Evolutionary conservation across 1,140 invertebrate species (phyloP).

Genomic region (Drosophila elegans): DNA sequence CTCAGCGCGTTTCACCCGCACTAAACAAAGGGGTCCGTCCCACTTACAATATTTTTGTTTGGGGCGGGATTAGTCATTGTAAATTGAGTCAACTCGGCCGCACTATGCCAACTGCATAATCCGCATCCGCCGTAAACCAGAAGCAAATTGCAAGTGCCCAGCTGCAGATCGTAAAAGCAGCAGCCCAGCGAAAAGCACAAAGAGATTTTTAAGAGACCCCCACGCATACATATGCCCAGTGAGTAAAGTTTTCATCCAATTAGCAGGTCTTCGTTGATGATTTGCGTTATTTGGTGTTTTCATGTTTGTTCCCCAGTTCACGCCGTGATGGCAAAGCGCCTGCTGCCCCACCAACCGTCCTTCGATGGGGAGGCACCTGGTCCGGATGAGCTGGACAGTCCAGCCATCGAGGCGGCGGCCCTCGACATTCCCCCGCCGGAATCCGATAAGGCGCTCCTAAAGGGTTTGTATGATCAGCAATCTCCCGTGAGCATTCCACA

Average conservation of each 20-base stretch:
- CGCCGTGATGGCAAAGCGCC: slow-evolving; percentile 75
- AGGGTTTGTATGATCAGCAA: slow-evolving; percentile 42
- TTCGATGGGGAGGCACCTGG: slow-evolving; percentile 59
- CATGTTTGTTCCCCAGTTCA: slow-evolving; percentile 54
- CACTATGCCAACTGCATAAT: slow-evolving; percentile 38
- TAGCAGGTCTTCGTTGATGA: not conserved
- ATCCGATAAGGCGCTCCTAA: slow-evolving; percentile 43
- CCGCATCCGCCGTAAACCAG: slow-evolving; percentile 28
- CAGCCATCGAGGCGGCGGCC: slow-evolving; percentile 73
- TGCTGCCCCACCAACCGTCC: slow-evolving; percentile 62
- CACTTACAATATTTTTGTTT: slow-evolving; percentile 40
- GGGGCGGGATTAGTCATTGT: slow-evolving; percentile 66
- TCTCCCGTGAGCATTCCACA: not conserved
- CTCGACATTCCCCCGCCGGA: slow-evolving; percentile 59
- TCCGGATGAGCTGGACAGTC: slow-evolving; percentile 78
- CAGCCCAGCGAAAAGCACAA: slow-evolving; percentile 15
- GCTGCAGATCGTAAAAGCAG: slow-evolving; percentile 11
- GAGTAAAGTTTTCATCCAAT: slow-evolving; percentile 23
- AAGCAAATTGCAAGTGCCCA: slow-evolving; percentile 22
- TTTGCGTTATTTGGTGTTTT: not conserved
- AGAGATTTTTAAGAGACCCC: slow-evolving; percentile 4
- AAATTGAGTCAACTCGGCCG: slow-evolving; percentile 37
- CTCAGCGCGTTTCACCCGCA: slow-evolving; percentile 1
- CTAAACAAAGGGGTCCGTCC: slow-evolving; percentile 55
- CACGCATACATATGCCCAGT: slow-evolving; percentile 38